These are phyloP conservation scores for Lydus trimaculatus DNA, from an alignment of 2,888 invertebrate genomes.

Conservation along the genomic window DNA sequence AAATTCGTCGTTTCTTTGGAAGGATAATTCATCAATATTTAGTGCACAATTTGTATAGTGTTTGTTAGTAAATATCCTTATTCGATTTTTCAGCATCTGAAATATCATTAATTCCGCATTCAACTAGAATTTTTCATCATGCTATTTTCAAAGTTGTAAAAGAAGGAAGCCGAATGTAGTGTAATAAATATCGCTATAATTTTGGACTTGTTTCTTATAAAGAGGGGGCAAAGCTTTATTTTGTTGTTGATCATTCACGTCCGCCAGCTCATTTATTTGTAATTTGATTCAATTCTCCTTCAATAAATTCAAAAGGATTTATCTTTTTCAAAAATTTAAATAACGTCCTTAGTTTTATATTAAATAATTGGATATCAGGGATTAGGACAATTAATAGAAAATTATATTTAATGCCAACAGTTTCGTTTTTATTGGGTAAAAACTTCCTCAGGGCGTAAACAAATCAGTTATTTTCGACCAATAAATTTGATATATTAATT, in stretches of 20 bases:
- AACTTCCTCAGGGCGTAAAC: no score
- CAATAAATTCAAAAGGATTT: no score
- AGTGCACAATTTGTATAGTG: neutral
- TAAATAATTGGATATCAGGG: no score
- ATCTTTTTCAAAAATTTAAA: no score
- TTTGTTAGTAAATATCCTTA: neutral
- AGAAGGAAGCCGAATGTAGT: neutral
- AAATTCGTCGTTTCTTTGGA: neutral
- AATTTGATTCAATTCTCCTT: no score
- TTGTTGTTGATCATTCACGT: neutral
- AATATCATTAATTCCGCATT: neutral
- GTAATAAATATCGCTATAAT: neutral
- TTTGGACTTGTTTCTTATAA: neutral
- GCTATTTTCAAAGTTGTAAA: neutral
- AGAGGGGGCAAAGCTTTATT: neutral
- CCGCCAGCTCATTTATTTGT: neutral
- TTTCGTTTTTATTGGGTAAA: no score
- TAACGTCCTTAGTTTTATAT: no score
- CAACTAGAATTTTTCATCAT: neutral
- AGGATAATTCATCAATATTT: neutral
- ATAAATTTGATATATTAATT: no score
- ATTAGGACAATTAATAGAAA: no score
- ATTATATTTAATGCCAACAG: no score
- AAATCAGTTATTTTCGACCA: no score
- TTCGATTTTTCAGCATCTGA: neutral